Evolutionary conservation across 2,113 vertebrate species (phyloP).

Genomic region (Spermophilus dauricus): DNA sequence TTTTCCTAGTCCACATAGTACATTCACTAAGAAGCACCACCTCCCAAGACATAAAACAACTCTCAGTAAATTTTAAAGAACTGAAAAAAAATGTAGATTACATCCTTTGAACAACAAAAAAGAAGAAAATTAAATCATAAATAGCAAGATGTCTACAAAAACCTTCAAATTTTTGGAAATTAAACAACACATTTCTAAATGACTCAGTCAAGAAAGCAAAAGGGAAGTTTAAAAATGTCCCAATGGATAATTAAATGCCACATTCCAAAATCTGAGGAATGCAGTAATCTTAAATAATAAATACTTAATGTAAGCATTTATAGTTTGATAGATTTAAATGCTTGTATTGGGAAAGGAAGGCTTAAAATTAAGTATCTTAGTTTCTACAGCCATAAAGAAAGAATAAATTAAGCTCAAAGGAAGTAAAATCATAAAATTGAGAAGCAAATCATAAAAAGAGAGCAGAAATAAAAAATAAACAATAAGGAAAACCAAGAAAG

Average conservation of each 20-base stretch:
- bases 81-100: neutral
- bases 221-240: neutral
- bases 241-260: neutral
- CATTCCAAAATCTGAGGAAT: conserved; percentile 17
- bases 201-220: neutral
- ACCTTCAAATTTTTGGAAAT: conserved; percentile 14
- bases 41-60: neutral
- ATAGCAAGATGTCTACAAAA: neutral
- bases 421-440: neutral
- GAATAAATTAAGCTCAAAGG: neutral
- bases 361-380: neutral
- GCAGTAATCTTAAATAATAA: neutral
- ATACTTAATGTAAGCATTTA: neutral
- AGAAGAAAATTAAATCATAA: neutral
- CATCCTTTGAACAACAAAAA: neutral
- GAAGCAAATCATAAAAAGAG: neutral
- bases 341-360: neutral
- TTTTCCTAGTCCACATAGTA: neutral
- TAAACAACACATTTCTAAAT: conserved; percentile 14
- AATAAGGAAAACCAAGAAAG: neutral
- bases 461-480: neutral
- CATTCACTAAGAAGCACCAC: neutral
- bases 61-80: neutral
- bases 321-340: neutral
- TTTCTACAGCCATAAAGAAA: neutral